Base-by-base conservation (phyloP, 2,888 invertebrate species). In the Melanchra persicariae region DNA sequence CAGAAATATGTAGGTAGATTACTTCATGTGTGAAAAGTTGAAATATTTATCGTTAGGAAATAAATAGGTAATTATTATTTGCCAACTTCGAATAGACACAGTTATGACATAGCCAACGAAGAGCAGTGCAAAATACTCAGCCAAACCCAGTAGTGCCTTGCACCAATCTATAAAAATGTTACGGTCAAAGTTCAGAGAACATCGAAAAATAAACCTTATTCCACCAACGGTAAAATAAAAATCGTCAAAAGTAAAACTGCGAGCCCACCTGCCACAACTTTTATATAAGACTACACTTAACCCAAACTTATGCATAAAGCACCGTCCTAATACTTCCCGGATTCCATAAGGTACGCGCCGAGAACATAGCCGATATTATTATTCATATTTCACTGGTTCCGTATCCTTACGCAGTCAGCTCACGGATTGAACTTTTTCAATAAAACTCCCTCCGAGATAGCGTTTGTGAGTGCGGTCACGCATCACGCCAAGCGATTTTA, bases 341-440 rank as follows among this genome's bases (percentile, higher is more conserved):
- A 88, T 87, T 77, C 85, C 70, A 75, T 79, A 84, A 88, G 88
- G 88, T 90, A 87, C 82, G 79, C 83, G 79, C 82, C 83, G 73
- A 79, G 79, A 82, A 86, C 87, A 64, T 45, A 61, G 45, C 61
- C 40, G 75, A 89, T 88, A 90, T 90, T 93, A 93, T 91, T 93
- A 95, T 95, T 95, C 95, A 95, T 95, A 94, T 94, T 95, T 94
- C 90, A 93, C 79, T 84, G 81, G 61, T 79, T 87, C 88, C 88
- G 85, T 88, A 87, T 87, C 87, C 87, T 92, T 88, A 89, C 88
- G 92, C 85, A 95, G 91, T 94, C 95, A 80, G 89, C 90, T 94
- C 95, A 95, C 95, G 95, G 90, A 88, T 90, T 88, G 81, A 93
- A 95, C 93, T 95, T 95, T 95, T 95, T 95, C 95, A 95, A 95